phyloP scores from a whole-genome alignment of 2,797 vertebrate species.

The Neosilurus hyrtlii region DNA sequence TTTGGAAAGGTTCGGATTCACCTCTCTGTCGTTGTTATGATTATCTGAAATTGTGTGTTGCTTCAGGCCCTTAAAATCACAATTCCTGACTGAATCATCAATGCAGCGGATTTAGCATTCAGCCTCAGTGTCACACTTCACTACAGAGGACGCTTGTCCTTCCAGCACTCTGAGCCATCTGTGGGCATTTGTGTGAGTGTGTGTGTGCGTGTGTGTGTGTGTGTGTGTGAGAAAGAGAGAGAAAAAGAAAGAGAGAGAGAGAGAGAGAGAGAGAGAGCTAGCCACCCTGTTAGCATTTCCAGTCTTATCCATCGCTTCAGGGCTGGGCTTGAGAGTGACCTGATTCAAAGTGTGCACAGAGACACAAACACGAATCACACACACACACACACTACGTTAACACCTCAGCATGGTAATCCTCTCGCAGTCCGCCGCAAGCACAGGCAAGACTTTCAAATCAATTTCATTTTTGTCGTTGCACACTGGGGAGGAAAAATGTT shows the following conservation, averaged over 20 bases:
- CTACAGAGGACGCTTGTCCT: slow-evolving; percentile 45
- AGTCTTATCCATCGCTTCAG: slow-evolving; percentile 31
- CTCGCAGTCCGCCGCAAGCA: slow-evolving; percentile 64
- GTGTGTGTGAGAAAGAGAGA: not conserved
- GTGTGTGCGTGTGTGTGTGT: slow-evolving; percentile 20
- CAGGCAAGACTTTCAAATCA: slow-evolving; percentile 74
- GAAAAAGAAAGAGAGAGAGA: not conserved
- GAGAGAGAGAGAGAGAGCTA: slow-evolving; percentile 14
- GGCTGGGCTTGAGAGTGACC: slow-evolving; percentile 46
- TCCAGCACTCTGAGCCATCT: slow-evolving; percentile 41
- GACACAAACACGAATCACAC: not conserved
- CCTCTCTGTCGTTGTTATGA: not conserved
- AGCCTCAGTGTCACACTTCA: slow-evolving; percentile 9
- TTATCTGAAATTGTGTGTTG: not conserved
- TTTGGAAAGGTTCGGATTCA: not conserved
- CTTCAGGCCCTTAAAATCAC: slow-evolving; percentile 1
- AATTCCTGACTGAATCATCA: slow-evolving; percentile 8
- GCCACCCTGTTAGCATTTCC: slow-evolving; percentile 38
- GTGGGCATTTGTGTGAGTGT: slow-evolving; percentile 30
- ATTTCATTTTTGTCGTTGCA: slow-evolving; percentile 71
- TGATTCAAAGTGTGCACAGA: slow-evolving; percentile 43
- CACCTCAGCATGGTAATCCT: slow-evolving; percentile 74
- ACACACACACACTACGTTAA: slow-evolving; percentile 61
- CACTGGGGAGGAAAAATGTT: slow-evolving; percentile 1
- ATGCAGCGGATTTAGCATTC: slow-evolving; percentile 35